phyloP scores from a whole-genome alignment of 2,113 vertebrate species.

The Salvator merianae region DNA sequence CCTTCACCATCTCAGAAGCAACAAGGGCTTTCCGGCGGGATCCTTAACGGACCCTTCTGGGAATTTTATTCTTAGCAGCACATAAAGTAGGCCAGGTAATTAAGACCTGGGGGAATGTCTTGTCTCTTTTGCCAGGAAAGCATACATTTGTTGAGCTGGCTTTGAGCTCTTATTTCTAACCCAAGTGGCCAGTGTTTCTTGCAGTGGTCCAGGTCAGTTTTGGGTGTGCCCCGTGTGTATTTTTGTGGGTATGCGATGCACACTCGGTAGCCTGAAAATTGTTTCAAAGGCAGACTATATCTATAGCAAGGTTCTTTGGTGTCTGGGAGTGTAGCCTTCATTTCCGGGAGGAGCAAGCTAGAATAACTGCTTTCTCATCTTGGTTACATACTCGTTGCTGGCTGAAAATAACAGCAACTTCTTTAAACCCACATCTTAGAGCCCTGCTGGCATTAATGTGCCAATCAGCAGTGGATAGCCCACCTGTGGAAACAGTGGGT shows the following conservation, averaged over 20 bases:
- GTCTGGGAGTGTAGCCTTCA: background rate
- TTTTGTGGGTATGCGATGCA: background rate
- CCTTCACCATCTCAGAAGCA: background rate
- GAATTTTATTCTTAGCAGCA: conserved; percentile 34
- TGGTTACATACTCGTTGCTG: background rate
- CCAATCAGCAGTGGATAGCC: too few species aligned
- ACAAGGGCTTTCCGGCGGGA: conserved; percentile 10
- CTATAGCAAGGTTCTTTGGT: background rate
- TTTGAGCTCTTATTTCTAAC: conserved; percentile 12
- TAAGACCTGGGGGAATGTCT: conserved; percentile 61
- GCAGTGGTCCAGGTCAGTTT: background rate
- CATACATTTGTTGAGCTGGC: conserved; percentile 20
- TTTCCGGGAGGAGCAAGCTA: background rate
- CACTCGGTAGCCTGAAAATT: conserved; percentile 11
- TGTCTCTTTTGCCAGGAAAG: conserved; percentile 29
- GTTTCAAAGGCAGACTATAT: background rate
- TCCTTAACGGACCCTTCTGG: conserved; percentile 29
- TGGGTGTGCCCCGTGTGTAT: background rate
- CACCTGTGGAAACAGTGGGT: too few species aligned
- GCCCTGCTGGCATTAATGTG: too few species aligned
- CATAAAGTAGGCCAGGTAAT: conserved; percentile 58
- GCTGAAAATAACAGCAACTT: too few species aligned
- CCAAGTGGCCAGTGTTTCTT: conserved; percentile 1
- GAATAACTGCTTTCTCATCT: background rate
- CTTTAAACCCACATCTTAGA: too few species aligned